Evolutionary conservation across 2,888 invertebrate genomes (phyloP).

Genomic region (Eupeodes luniger): DNA sequence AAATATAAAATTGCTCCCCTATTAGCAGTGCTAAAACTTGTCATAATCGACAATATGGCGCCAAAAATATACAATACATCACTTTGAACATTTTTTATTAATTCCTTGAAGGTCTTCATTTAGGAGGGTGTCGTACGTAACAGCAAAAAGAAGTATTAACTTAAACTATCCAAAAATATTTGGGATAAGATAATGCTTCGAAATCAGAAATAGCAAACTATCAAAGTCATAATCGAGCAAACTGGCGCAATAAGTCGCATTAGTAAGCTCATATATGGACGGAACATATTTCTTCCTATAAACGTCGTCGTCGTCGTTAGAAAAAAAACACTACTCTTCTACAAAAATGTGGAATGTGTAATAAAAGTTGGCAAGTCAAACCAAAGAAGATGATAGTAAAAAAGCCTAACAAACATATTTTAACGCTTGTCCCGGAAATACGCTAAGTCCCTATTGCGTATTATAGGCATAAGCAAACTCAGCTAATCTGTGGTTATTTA

Average conservation of each 20-base stretch:
- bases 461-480: not conserved
- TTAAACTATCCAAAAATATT: not conserved
- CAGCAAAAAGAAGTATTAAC: not conserved
- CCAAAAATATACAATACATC: not conserved
- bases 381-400: conserved; percentile 4
- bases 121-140: not conserved
- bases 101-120: not conserved
- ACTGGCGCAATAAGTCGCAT: conserved; percentile 12
- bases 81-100: conserved; percentile 3
- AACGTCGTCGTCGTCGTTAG: not conserved
- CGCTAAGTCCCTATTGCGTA: too few species aligned
- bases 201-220: conserved; percentile 5
- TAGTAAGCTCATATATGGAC: not conserved
- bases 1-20: not conserved
- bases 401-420: not conserved
- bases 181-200: not conserved
- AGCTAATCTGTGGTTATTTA: conserved; percentile 28
- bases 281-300: not conserved
- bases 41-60: conserved; percentile 11
- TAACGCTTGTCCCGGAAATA: not conserved
- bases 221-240: conserved; percentile 6
- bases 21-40: not conserved
- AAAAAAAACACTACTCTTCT: not conserved
- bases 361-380: conserved; percentile 54
- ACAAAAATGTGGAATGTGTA: conserved; percentile 57